These are phyloP conservation scores for Microctonus brassicae DNA, from an alignment of 2,888 invertebrate genomes.

Conservation along the genomic window DNA sequence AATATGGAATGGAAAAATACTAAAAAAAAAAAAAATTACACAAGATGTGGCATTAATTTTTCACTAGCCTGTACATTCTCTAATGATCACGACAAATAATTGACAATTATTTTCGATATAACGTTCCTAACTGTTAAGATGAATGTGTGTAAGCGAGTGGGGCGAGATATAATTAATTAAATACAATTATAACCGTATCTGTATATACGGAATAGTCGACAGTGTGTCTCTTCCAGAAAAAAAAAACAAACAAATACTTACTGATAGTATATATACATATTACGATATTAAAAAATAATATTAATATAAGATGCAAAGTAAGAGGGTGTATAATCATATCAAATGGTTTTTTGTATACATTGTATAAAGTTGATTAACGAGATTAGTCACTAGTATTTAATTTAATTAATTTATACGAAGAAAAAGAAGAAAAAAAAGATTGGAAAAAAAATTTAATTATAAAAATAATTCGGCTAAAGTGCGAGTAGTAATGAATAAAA, in stretches of 20 bases:
- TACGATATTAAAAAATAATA: constrained; percentile 35
- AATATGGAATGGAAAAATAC: constrained; percentile 7
- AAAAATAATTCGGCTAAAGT: not conserved
- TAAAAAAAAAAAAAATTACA: not conserved
- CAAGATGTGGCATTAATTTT: constrained; percentile 53
- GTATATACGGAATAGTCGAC: constrained; percentile 50
- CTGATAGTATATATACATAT: constrained; percentile 41
- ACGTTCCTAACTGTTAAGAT: constrained; percentile 63
- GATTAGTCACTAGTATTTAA: constrained; percentile 66
- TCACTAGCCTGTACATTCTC: constrained; percentile 50
- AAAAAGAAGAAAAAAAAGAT: too few species aligned
- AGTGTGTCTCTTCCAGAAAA: constrained; percentile 59
- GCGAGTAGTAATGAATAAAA: constrained; percentile 27
- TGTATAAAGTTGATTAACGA: constrained; percentile 64
- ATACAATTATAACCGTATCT: constrained; percentile 41
- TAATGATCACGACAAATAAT: constrained; percentile 55
- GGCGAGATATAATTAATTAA: constrained; percentile 36
- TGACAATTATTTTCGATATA: constrained; percentile 61
- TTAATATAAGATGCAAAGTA: constrained; percentile 41
- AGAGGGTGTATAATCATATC: constrained; percentile 65
- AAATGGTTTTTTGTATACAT: constrained; percentile 64
- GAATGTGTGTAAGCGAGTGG: constrained; percentile 29
- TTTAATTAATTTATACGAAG: constrained; percentile 53
- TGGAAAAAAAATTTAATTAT: too few species aligned
- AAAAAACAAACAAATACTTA: constrained; percentile 45